A percentile compares a stretch with the other conserved stretches of the same genome.
Evolutionary conservation across 2,888 invertebrate species (phyloP).

Genomic region (Melanotus villosus): DNA sequence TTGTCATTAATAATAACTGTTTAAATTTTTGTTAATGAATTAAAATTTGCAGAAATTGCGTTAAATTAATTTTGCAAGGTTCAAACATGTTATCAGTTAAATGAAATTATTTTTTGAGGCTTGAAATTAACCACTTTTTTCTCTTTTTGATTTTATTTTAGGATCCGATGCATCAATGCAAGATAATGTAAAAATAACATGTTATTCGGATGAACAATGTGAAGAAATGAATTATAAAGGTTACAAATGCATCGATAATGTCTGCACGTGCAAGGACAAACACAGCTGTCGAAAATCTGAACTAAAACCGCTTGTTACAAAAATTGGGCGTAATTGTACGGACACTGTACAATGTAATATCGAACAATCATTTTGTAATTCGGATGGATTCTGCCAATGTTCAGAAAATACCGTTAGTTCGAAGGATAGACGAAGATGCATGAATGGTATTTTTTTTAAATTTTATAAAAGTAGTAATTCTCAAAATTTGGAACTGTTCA

Average conservation of each 20-base stretch:
- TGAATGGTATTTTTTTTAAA: too few species aligned
- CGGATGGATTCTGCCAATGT: constrained; percentile 54
- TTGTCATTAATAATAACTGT: too few species aligned
- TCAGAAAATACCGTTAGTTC: constrained; percentile 51
- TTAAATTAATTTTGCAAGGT: too few species aligned
- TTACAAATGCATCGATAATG: constrained; percentile 81
- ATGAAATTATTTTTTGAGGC: too few species aligned
- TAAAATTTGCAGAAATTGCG: too few species aligned
- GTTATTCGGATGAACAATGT: background rate
- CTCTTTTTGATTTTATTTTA: too few species aligned
- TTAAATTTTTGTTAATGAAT: too few species aligned
- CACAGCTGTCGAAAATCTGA: constrained; percentile 85
- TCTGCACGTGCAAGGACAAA: constrained; percentile 91
- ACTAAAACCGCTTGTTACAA: constrained; percentile 60
- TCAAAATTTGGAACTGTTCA: too few species aligned
- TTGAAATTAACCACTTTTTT: too few species aligned
- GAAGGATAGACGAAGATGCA: constrained; percentile 55
- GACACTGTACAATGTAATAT: constrained; percentile 55
- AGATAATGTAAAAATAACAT: constrained; percentile 6
- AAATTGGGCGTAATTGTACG: constrained; percentile 57
- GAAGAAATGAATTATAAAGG: constrained; percentile 81
- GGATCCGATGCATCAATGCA: background rate
- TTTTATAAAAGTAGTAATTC: too few species aligned
- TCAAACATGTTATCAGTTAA: too few species aligned
- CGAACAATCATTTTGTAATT: constrained; percentile 54